Evolutionary conservation across 1,140 invertebrate species (phyloP).

Genomic region (Nebria ingens): DNA sequence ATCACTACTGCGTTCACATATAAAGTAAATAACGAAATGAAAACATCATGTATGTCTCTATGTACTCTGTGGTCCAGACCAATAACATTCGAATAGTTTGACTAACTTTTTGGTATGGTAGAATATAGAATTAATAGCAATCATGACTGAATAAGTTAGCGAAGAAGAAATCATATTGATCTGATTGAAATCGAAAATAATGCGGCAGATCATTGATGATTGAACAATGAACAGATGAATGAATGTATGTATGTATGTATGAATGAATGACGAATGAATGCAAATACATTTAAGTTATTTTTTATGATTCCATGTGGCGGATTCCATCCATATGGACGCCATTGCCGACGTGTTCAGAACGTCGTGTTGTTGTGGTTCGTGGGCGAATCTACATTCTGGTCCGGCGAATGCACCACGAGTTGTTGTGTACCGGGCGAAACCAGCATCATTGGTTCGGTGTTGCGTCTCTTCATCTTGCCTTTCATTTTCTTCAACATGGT

Average conservation of each 20-base stretch:
- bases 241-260: not conserved
- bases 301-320: conserved; percentile 17
- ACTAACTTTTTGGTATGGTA: no score
- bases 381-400: conserved; percentile 35
- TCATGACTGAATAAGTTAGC: no score
- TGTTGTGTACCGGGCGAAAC: conserved; percentile 50
- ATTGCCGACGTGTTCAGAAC: conserved; percentile 23
- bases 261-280: not conserved
- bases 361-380: conserved; percentile 32
- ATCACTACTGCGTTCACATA: conserved; percentile 3
- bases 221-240: not conserved
- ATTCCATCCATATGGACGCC: not conserved
- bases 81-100: no score
- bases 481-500: conserved; percentile 86
- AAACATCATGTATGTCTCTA: not conserved
- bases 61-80: no score
- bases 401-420: conserved; percentile 43
- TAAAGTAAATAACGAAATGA: conserved; percentile 5
- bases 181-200: not conserved
- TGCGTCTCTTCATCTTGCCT: conserved; percentile 87
- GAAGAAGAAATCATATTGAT: not conserved
- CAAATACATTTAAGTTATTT: conserved; percentile 13
- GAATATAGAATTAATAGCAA: no score
- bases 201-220: not conserved
- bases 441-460: conserved; percentile 83